phyloP scores from a whole-genome alignment of 2,113 vertebrate genomes.

The Dissostichus mawsoni region DNA sequence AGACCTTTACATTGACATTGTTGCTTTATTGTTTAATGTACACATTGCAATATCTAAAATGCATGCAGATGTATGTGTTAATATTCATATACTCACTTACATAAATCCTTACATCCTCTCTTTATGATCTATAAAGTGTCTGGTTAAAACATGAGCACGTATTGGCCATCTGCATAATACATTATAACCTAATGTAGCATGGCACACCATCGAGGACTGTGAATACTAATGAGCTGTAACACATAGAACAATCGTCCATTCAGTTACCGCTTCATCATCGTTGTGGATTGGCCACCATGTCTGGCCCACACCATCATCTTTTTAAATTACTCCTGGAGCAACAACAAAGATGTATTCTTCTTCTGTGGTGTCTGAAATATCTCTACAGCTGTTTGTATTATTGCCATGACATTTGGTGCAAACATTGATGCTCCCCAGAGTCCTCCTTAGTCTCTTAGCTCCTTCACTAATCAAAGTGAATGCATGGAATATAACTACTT shows the following conservation, averaged over 20 bases:
- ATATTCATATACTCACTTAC: too few relatives aligned
- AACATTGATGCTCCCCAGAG: neutral
- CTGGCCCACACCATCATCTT: conserved; percentile 19
- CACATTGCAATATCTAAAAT: too few relatives aligned
- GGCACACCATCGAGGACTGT: conserved; percentile 25
- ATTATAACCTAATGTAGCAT: conserved; percentile 51
- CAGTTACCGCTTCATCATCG: conserved; percentile 31
- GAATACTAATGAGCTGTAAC: conserved; percentile 38
- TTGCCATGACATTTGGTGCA: neutral
- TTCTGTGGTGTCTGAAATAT: neutral
- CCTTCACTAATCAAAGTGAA: too few relatives aligned
- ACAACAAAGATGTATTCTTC: neutral
- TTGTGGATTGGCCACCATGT: conserved; percentile 8
- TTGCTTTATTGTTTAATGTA: too few relatives aligned
- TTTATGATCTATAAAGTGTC: neutral
- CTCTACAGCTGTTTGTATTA: neutral
- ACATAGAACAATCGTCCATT: conserved; percentile 21
- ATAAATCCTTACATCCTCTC: neutral
- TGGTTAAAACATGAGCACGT: conserved; percentile 47
- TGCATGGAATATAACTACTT: too few relatives aligned
- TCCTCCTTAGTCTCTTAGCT: too few relatives aligned
- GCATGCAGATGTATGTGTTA: too few relatives aligned
- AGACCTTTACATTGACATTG: too few relatives aligned
- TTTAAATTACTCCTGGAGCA: neutral
- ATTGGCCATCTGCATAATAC: conserved; percentile 45